Percentiles rank a stretch among this genome's conserved stretches.
phyloP scores from a whole-genome alignment of 2,797 vertebrate species.

The Notoglanidium macrostoma region DNA sequence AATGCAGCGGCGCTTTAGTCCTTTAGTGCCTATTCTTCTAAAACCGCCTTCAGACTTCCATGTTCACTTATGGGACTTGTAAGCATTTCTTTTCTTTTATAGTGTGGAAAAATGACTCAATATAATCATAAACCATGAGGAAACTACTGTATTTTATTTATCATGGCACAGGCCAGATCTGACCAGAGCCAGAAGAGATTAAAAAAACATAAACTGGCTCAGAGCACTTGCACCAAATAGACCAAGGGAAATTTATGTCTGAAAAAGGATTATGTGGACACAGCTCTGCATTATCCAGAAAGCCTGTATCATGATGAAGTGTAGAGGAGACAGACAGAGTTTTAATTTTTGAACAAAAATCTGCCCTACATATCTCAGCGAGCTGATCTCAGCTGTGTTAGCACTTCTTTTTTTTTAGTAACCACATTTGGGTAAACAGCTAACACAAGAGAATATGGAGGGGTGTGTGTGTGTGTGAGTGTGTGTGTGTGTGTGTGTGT shows the following conservation, averaged over 20 bases:
- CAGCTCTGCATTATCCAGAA: neutral
- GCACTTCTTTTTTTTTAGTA: constrained; percentile 24
- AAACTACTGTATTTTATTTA: neutral
- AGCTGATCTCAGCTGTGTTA: constrained; percentile 45
- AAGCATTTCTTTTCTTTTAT: neutral
- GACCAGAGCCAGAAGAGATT: neutral
- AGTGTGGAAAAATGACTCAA: no score
- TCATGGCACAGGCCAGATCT: neutral
- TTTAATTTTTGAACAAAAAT: constrained; percentile 29
- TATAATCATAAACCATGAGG: neutral
- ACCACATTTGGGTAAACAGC: constrained; percentile 43
- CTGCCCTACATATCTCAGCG: constrained; percentile 36
- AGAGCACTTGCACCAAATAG: neutral
- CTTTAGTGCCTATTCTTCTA: no score
- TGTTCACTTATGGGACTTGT: no score
- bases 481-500: constrained; percentile 28
- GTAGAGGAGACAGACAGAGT: neutral
- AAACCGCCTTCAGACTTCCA: no score
- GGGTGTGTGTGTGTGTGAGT: constrained; percentile 23
- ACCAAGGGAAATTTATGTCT: neutral
- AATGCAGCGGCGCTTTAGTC: neutral
- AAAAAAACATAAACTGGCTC: neutral
- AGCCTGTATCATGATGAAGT: constrained; percentile 17
- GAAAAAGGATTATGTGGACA: neutral
- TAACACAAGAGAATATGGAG: constrained; percentile 39